Base-by-base conservation (phyloP, 2,888 invertebrate genomes). In the Deilephila elpenor region DNA sequence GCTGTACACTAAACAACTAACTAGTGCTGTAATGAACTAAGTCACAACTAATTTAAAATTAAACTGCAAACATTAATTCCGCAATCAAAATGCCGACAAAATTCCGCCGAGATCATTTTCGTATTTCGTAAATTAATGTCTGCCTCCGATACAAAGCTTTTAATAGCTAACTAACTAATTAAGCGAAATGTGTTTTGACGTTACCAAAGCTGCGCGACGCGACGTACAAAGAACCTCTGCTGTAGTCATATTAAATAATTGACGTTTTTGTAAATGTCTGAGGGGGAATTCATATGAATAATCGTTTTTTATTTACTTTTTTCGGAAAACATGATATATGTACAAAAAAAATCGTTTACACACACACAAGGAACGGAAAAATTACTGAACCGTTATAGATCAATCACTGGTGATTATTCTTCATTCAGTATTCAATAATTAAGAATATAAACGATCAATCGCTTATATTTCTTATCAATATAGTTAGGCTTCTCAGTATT, bases 101-200 rank as follows among this genome's bases (percentile, higher is more conserved):
- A 61, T 61, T 32, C 34, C 11, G 64, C n/a, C 64, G 20, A 37
- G 34, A 64, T 37, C 37, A n/a, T 64, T 64, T 64, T n/a, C n/a
- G 19, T 37, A 37, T 64, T 64, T 37, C 37, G 64, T 64, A 64
- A 37, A 61, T 32, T 61, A 14, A 37, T n/a, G n/a, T 37, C 37
- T 64, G 37, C n/a, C 37, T 11, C 34, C 37, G 64, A 64, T 64
- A 64, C 64, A 64, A 64, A 64, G 64, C n/a, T 64, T 64, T 37
- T 64, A 37, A 64, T 64, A 64, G n/a, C 19, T 8, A 64, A 37
- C 20, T 64, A 64, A 64, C 64, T 64, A 56, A 56, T 56, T 56
- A 64, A 37, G 37, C 64, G n/a, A 20, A 37, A 64, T 37, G 64
- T 64, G 37, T 64, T 64, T 37, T 64, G 62, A 64, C 37, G 64